Conservation (phyloP, 2,797 vertebrate species). For the Trichosurus vulpecula region DNA sequence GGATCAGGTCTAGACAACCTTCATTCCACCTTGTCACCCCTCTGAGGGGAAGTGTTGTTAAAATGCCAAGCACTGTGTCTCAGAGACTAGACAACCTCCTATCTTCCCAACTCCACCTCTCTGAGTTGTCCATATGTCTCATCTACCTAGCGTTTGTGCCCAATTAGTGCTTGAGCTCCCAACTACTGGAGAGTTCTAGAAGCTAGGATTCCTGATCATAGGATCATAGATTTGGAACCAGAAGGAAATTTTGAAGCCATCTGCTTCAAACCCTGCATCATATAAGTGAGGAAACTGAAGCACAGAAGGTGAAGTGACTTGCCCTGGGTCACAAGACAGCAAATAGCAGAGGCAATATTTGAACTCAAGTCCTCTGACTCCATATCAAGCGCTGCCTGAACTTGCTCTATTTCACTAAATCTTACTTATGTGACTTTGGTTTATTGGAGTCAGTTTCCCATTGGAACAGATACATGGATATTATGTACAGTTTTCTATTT, state of each 20-base stretch:
- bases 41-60: background rate
- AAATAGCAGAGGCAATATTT: background rate
- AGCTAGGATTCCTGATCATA: background rate
- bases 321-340: background rate
- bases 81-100: background rate
- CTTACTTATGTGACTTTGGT: background rate
- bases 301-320: background rate
- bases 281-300: background rate
- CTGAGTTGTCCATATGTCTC: background rate
- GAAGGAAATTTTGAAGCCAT: background rate
- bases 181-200: background rate
- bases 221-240: background rate
- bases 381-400: background rate
- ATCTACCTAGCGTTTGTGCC: background rate
- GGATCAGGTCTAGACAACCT: background rate
- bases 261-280: background rate
- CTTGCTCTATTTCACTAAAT: background rate
- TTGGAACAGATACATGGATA: background rate
- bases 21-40: background rate
- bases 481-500: background rate
- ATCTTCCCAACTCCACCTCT: background rate
- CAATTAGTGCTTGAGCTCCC: background rate
- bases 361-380: background rate
- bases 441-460: background rate
- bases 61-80: background rate